Evolutionary conservation across 1,140 invertebrate species (phyloP), one percentile per base, ranked within the genome.

Genomic region (Anthonomus grandis): DNA sequence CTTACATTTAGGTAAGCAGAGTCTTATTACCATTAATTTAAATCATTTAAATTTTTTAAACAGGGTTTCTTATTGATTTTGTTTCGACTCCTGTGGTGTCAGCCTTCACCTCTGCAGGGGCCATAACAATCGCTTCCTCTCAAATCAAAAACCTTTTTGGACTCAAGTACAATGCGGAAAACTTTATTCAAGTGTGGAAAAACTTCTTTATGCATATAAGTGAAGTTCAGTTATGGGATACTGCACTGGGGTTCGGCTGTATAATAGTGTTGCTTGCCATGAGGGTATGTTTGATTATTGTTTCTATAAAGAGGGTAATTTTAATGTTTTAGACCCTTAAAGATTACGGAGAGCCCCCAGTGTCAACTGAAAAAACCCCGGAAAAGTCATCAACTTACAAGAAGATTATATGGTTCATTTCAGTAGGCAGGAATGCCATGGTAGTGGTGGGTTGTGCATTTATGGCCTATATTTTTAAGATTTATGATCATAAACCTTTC

Each of bases 81-180:
- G 89, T 94, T 15, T 93, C 90, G 1, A 75, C 84, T 34, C 87
- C 91, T 12, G 91, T 93, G 0, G 89, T 92, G 22, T 86, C 84
- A 47, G 90, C 90, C 1, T 94, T 94, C 66, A 93, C 90, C 9
- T 90, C 90, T 4, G 91, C 91, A 0, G 89, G 90, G 0, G 89
- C 91, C 10, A 74, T 94, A 2, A 91, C 88, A 0, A 92, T 94
- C 52, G 87, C 86, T 1, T 83, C 85, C 19, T 85, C 88, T 1
- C 91, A 95, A 75, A 75, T 93, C 8, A 93, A 89, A 67, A 81
- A 80, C 18, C 69, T 91, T 1, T 73, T 90, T 3, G 88, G 87
- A 0, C 70, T 91, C 1, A 79, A 74, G 47, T 83, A 83, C 47
- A 76, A 76, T 27, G 78, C 81, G 0, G 81, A 86, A 60, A 78